Percentiles rank a stretch among this genome's conserved stretches.
Conservation (phyloP, 2,888 invertebrate species). For the Pseudococcus viburni region DNA sequence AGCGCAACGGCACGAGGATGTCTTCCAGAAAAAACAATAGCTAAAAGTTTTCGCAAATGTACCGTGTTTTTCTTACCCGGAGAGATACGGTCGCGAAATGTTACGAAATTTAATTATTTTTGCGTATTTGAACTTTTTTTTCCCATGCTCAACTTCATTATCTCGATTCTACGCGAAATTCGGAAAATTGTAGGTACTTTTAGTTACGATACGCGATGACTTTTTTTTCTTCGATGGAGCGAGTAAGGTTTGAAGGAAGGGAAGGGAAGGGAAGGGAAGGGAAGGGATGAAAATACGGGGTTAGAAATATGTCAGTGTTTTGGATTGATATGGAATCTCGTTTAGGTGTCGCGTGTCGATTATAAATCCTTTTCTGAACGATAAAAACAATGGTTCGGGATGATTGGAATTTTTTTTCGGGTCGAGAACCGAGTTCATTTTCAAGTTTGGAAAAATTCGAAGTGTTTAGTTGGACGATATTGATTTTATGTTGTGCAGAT, state of each 20-base stretch:
- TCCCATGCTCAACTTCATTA: conserved; percentile 13
- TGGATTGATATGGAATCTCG: conserved; percentile 7
- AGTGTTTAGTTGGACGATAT: neutral
- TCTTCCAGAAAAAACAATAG: neutral
- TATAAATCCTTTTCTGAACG: neutral
- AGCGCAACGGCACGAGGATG: no score
- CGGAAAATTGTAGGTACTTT: neutral
- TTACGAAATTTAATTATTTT: conserved; percentile 27
- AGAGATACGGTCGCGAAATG: neutral
- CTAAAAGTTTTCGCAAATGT: neutral
- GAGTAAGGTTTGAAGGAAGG: neutral
- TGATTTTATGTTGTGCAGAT: neutral
- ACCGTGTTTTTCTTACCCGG: neutral
- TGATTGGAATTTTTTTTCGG: neutral
- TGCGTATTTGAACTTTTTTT: conserved; percentile 7
- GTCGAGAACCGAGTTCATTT: neutral
- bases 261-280: no score
- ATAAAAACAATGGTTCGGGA: neutral
- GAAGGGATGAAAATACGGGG: neutral
- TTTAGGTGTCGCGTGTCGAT: conserved; percentile 14
- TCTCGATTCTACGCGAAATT: neutral
- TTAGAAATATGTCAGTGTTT: conserved; percentile 4
- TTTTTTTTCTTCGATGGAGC: neutral
- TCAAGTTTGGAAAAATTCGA: neutral
- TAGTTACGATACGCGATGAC: neutral